Conservation (phyloP, 1,140 invertebrate species). For the Drosophila ohnishii region DNA sequence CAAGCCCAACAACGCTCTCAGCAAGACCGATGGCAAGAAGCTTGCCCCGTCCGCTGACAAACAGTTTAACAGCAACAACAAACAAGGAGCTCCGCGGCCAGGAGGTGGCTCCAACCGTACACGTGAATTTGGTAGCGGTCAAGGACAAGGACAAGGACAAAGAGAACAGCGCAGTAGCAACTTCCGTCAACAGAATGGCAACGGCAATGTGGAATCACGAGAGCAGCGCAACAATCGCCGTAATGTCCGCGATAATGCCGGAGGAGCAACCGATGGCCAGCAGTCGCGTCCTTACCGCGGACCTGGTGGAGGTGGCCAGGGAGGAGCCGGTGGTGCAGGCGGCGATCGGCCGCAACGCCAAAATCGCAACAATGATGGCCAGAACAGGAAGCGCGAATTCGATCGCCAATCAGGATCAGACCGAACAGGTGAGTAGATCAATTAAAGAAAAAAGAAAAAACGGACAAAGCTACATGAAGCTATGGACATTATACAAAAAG, state of each 20-base stretch:
- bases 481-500: conserved; percentile 13
- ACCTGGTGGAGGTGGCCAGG: conserved; percentile 27
- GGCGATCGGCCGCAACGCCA: conserved; percentile 80
- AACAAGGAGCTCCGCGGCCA: conserved; percentile 65
- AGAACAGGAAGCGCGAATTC: conserved; percentile 92
- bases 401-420: conserved; percentile 97
- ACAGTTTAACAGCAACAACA: conserved; percentile 50
- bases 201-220: conserved; percentile 84
- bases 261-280: conserved; percentile 83
- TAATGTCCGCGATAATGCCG: conserved; percentile 86
- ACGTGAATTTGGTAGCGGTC: conserved; percentile 76
- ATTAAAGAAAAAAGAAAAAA: not conserved
- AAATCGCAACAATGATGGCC: conserved; percentile 87
- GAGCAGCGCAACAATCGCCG: conserved; percentile 90
- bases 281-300: conserved; percentile 83
- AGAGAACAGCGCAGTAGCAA: conserved; percentile 71
- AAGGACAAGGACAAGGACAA: conserved; percentile 71
- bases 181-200: conserved; percentile 81
- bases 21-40: conserved; percentile 76
- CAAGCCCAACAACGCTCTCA: conserved; percentile 85
- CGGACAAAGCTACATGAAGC: not conserved
- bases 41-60: conserved; percentile 51
- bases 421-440: conserved; percentile 88
- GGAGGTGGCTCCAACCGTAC: conserved; percentile 58
- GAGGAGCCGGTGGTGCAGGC: conserved; percentile 44